Conservation (phyloP, 2,797 vertebrate species). For the Gymnothorax reevesii region DNA sequence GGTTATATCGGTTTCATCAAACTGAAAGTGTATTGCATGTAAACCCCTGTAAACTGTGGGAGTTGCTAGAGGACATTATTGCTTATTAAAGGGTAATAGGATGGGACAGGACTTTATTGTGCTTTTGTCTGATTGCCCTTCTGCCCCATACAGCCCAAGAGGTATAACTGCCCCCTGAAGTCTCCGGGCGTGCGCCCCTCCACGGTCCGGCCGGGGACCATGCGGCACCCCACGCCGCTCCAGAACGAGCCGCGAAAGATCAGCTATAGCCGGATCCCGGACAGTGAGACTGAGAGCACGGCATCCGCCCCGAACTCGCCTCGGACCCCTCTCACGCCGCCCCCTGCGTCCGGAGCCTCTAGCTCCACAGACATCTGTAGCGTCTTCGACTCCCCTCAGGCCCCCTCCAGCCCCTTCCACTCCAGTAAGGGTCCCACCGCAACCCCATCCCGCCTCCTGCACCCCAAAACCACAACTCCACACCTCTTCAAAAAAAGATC, state of each 20-base stretch:
- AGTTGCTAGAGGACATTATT: not conserved
- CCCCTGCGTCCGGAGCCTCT: constrained; percentile 84
- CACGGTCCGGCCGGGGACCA: constrained; percentile 82
- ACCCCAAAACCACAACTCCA: not conserved
- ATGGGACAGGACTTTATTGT: not conserved
- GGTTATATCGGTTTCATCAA: not conserved
- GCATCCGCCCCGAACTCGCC: constrained; percentile 91
- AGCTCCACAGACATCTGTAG: constrained; percentile 90
- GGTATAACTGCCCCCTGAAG: constrained; percentile 87
- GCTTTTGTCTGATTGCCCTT: not conserved
- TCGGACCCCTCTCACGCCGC: constrained; percentile 87
- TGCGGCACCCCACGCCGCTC: constrained; percentile 91
- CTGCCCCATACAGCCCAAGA: constrained; percentile 77
- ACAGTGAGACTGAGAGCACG: constrained; percentile 83
- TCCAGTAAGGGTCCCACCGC: constrained; percentile 77
- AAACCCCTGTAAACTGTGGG: not conserved
- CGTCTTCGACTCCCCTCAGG: constrained; percentile 87
- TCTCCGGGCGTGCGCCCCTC: constrained; percentile 93
- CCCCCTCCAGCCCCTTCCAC: constrained; percentile 90
- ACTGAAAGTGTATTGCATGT: not conserved
- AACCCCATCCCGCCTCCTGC: not conserved
- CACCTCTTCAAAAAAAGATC: not conserved
- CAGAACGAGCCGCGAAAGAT: constrained; percentile 95
- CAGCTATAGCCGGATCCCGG: constrained; percentile 93
- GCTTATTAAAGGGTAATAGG: not conserved